Conservation (phyloP, 2,888 invertebrate genomes). For the Odontomyia ornata region DNA sequence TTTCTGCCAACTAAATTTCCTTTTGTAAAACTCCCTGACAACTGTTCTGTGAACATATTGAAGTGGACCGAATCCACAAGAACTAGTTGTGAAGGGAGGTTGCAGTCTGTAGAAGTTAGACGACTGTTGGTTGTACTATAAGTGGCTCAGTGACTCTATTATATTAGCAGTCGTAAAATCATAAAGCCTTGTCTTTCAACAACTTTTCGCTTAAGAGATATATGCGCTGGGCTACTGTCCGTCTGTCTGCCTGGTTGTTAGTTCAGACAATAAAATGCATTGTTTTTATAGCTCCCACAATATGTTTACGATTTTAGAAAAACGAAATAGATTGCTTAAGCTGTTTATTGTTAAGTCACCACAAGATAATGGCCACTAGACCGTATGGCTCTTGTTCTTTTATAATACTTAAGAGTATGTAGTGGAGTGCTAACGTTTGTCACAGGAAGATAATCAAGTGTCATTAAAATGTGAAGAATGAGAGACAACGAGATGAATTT, state of each 20-base stretch:
- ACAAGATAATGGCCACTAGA: background rate
- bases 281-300: constrained; percentile 11
- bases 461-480: background rate
- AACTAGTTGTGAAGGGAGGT: background rate
- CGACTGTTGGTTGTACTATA: background rate
- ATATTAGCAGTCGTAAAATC: background rate
- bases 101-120: too few species aligned
- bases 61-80: background rate
- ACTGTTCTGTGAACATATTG: background rate
- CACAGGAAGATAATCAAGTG: background rate
- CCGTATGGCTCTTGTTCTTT: background rate
- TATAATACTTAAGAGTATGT: background rate
- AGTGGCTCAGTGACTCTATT: constrained; percentile 12
- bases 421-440: background rate
- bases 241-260: background rate
- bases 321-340: constrained; percentile 17
- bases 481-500: too few species aligned
- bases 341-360: constrained; percentile 13
- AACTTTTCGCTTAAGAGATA: background rate
- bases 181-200: constrained; percentile 22
- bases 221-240: constrained; percentile 11
- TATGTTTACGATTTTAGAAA: constrained; percentile 14
- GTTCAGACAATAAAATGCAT: constrained; percentile 20
- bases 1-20: constrained; percentile 8
- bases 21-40: background rate